Percentiles rank a stretch among this genome's conserved stretches.
Conservation (phyloP, 2,888 invertebrate species). For the Trachelus tabidus region DNA sequence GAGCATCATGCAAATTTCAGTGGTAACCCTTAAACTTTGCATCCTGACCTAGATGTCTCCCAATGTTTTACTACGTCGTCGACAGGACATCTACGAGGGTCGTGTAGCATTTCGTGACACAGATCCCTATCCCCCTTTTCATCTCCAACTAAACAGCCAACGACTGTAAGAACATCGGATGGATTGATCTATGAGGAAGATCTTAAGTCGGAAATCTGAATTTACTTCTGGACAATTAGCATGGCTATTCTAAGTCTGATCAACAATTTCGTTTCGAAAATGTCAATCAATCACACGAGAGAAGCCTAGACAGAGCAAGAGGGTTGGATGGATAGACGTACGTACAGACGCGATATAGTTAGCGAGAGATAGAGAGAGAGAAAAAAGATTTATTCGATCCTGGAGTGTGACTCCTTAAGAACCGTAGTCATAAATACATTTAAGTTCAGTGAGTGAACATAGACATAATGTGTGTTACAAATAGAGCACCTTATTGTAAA, state of each 20-base stretch:
- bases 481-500: no score
- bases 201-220: background rate
- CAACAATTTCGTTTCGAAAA: background rate
- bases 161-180: background rate
- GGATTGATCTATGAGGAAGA: background rate
- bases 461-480: no score
- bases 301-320: background rate
- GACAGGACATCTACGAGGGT: background rate
- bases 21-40: slow-evolving; percentile 49
- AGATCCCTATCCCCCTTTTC: background rate
- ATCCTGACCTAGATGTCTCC: slow-evolving; percentile 43
- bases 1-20: slow-evolving; percentile 45
- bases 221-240: background rate
- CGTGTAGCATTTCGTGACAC: background rate
- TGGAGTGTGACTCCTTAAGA: no score
- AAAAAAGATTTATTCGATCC: no score
- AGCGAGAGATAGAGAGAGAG: background rate
- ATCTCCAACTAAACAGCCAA: background rate
- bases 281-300: background rate
- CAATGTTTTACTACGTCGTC: slow-evolving; percentile 31
- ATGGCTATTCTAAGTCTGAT: background rate
- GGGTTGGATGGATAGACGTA: background rate
- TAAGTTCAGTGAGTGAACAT: no score
- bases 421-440: no score
- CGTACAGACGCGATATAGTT: background rate